Evolutionary conservation across 2,113 vertebrate genomes (phyloP).

Genomic region (Pogonocichla stellata): DNA sequence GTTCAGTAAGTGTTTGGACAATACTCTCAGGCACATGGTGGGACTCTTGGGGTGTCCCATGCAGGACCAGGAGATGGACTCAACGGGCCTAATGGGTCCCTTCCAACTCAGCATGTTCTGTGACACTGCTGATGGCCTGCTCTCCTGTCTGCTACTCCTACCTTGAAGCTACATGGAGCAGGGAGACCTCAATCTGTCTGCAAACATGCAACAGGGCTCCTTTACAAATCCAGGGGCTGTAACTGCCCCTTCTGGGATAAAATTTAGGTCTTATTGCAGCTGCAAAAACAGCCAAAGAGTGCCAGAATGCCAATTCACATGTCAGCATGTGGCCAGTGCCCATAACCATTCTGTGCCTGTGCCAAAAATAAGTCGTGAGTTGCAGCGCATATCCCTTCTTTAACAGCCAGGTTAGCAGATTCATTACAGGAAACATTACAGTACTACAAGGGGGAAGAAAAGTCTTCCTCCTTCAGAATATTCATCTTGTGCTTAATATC

Average conservation of each 20-base stretch:
- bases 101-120: background rate
- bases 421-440: background rate
- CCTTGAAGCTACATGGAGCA: background rate
- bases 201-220: background rate
- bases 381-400: background rate
- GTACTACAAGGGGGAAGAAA: background rate
- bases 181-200: background rate
- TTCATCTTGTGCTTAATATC: background rate
- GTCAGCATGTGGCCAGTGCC: background rate
- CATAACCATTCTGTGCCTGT: background rate
- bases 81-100: rapidly evolving
- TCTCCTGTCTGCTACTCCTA: background rate
- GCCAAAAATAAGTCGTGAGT: background rate
- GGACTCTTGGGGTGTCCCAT: background rate
- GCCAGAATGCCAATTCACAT: background rate
- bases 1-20: background rate
- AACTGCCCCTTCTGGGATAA: background rate
- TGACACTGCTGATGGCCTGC: background rate
- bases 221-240: background rate
- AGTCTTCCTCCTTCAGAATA: background rate
- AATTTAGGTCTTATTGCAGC: background rate
- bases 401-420: background rate
- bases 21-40: background rate
- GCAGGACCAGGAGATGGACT: background rate
- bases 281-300: background rate